Percentiles rank a stretch among this genome's conserved stretches.
phyloP scores from a whole-genome alignment of 2,797 vertebrate genomes.

The Fringilla coelebs region DNA sequence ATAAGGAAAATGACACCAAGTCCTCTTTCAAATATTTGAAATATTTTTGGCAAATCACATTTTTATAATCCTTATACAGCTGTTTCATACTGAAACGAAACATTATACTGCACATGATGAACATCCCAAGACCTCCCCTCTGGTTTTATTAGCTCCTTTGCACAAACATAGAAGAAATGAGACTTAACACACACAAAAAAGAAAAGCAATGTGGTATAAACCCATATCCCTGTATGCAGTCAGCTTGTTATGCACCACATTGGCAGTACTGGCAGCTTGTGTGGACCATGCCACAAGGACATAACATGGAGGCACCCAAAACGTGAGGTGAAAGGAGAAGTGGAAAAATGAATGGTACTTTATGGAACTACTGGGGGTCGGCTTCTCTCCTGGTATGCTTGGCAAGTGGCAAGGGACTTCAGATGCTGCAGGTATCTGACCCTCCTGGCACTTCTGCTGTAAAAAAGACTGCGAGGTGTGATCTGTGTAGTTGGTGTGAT shows the following conservation, averaged over 20 bases:
- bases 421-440: neutral
- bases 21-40: constrained; percentile 57
- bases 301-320: neutral
- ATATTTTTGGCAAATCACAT: constrained; percentile 48
- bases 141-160: constrained; percentile 35
- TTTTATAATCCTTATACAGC: constrained; percentile 43
- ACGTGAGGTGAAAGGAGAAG: neutral
- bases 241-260: neutral
- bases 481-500: neutral
- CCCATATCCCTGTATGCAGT: neutral
- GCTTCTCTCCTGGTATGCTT: neutral
- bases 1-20: constrained; percentile 53
- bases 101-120: neutral
- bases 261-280: neutral
- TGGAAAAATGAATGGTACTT: neutral
- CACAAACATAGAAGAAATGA: neutral
- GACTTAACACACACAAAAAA: neutral
- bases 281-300: too few species aligned
- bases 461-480: neutral
- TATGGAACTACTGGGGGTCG: neutral
- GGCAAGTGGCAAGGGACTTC: neutral
- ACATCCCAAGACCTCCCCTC: neutral
- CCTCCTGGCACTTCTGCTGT: neutral
- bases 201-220: neutral
- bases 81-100: constrained; percentile 17